Evolutionary conservation across 1,140 invertebrate genomes (phyloP).

Genomic region (Lethrus apterus): DNA sequence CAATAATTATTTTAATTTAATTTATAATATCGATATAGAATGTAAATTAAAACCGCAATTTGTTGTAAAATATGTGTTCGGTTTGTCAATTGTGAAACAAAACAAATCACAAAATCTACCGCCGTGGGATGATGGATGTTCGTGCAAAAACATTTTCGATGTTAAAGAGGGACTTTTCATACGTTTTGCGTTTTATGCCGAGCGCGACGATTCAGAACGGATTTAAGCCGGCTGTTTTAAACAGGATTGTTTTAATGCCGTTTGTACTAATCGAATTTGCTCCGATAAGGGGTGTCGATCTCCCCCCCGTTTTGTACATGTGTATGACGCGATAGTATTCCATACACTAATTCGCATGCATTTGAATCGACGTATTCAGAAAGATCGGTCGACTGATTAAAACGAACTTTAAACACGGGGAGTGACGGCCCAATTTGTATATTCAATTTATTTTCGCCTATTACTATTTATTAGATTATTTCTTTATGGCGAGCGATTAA

Average conservation of each 20-base stretch:
- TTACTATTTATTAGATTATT: too few species aligned
- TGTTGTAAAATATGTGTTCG: too few species aligned
- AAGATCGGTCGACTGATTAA: slow-evolving; percentile 36
- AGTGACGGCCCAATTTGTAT: slow-evolving; percentile 29
- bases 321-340: slow-evolving; percentile 32
- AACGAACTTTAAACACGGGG: slow-evolving; percentile 29
- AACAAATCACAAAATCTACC: too few species aligned
- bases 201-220: slow-evolving; percentile 9
- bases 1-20: too few species aligned
- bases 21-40: too few species aligned
- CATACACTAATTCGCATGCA: slow-evolving; percentile 30
- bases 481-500: too few species aligned
- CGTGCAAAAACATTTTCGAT: too few species aligned
- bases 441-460: slow-evolving; percentile 27
- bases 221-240: slow-evolving; percentile 30
- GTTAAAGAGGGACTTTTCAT: slow-evolving; percentile 12
- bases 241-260: slow-evolving; percentile 40
- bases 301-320: slow-evolving; percentile 22
- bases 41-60: too few species aligned
- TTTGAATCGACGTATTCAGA: slow-evolving; percentile 35
- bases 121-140: too few species aligned
- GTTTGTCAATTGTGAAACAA: too few species aligned
- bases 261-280: slow-evolving; percentile 39
- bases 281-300: slow-evolving; percentile 26
- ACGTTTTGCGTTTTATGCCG: slow-evolving; percentile 10